These are phyloP conservation scores for Clarias fuscus DNA, from an alignment of 2,797 vertebrate species.

Conservation along the genomic window DNA sequence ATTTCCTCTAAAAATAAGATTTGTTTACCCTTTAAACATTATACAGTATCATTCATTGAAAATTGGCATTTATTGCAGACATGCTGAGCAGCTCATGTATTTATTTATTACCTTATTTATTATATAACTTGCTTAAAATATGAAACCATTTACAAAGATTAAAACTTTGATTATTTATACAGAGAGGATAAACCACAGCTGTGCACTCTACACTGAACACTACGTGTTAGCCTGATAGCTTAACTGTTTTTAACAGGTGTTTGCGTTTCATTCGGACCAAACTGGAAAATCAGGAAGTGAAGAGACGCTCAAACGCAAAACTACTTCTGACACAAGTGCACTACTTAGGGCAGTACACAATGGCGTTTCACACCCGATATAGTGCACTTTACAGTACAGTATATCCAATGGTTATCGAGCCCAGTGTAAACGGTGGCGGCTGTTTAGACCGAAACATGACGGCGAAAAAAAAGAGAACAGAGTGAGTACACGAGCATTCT, in stretches of 20 bases:
- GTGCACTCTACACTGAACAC: background rate
- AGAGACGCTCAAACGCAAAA: background rate
- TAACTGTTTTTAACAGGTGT: background rate
- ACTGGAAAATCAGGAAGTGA: conserved; percentile 34
- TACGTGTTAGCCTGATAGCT: background rate
- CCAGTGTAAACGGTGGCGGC: background rate
- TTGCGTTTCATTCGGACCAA: background rate
- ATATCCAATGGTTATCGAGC: too few species aligned
- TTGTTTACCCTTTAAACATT: background rate
- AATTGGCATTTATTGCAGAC: background rate
- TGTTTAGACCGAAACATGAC: conserved; percentile 6
- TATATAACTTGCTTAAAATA: background rate
- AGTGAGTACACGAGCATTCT: conserved; percentile 16
- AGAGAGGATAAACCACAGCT: background rate
- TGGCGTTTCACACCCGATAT: background rate
- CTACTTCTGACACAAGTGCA: background rate
- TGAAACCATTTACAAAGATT: background rate
- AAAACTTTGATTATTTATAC: background rate
- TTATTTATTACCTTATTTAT: too few species aligned
- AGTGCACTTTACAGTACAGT: background rate
- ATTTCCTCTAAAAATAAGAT: background rate
- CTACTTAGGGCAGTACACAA: background rate
- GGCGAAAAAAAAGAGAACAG: background rate
- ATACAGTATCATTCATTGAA: background rate
- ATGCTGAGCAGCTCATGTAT: background rate